Evolutionary conservation across 2,888 invertebrate species (phyloP).

Genomic region (Drosophila suboccidentalis): DNA sequence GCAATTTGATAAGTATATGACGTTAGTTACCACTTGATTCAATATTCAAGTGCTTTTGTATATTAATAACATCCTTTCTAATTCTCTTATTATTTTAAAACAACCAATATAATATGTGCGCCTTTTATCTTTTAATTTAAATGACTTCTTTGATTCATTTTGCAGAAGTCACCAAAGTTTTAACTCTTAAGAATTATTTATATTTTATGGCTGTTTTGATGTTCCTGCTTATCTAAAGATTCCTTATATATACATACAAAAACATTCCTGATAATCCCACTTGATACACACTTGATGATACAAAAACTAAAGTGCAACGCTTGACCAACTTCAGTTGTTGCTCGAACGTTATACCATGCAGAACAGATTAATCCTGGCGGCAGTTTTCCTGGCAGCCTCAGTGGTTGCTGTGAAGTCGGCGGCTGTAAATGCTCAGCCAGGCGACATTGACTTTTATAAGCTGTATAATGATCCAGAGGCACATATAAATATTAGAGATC

Average conservation of each 20-base stretch:
- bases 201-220: background rate
- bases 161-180: background rate
- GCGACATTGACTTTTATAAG: constrained; percentile 59
- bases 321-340: constrained; percentile 21
- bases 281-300: constrained; percentile 28
- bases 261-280: constrained; percentile 16
- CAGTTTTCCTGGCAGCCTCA: background rate
- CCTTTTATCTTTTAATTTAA: background rate
- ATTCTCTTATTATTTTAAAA: background rate
- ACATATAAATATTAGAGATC: constrained; percentile 37
- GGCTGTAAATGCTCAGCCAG: constrained; percentile 24
- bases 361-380: background rate
- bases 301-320: constrained; percentile 5
- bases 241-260: constrained; percentile 1
- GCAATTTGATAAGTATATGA: background rate
- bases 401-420: constrained; percentile 16
- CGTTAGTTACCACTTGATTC: background rate
- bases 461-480: constrained; percentile 64
- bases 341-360: constrained; percentile 22
- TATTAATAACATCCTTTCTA: constrained; percentile 3
- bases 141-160: background rate
- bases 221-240: constrained; percentile 25
- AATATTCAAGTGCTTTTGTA: no score
- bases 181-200: background rate
- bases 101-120: background rate